phyloP scores from a whole-genome alignment of 2,113 vertebrate genomes.

The Prietella phreatophila region DNA sequence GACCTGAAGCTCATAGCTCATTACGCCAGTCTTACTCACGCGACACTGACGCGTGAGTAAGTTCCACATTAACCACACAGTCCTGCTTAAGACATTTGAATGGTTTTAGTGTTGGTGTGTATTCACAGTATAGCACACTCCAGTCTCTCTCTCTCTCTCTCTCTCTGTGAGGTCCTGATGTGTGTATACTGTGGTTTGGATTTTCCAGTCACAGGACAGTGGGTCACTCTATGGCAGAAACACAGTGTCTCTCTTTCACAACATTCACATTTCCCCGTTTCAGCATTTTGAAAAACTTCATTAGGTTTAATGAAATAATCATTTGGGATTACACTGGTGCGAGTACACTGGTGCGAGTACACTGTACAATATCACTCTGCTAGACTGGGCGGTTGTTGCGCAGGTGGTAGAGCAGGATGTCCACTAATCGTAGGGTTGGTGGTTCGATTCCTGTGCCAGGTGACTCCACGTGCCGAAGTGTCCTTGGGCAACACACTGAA shows the following conservation, averaged over 20 bases:
- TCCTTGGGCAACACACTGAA: too few species aligned
- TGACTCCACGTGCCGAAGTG: too few species aligned
- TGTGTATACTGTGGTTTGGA: slow-evolving; percentile 7
- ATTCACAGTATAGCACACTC: neutral
- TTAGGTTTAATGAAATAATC: neutral
- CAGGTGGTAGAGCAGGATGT: too few species aligned
- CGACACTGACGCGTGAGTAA: neutral
- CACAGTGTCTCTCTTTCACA: neutral
- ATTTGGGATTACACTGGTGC: neutral
- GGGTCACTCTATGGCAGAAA: neutral
- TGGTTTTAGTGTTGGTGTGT: neutral
- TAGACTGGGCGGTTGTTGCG: too few species aligned
- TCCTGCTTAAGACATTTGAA: neutral
- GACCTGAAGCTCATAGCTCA: neutral
- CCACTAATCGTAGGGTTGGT: too few species aligned
- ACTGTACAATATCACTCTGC: neutral
- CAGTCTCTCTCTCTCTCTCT: neutral
- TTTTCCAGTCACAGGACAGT: neutral
- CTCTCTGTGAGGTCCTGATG: neutral
- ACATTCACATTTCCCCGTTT: neutral
- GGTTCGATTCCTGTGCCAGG: too few species aligned
- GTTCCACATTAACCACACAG: neutral
- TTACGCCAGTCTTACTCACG: neutral
- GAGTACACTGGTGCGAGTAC: too few species aligned
- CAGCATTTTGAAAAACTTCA: neutral